Percentiles rank a stretch among this genome's conserved stretches.
Conservation (phyloP, 2,797 vertebrate genomes). For the Notamacropus eugenii region DNA sequence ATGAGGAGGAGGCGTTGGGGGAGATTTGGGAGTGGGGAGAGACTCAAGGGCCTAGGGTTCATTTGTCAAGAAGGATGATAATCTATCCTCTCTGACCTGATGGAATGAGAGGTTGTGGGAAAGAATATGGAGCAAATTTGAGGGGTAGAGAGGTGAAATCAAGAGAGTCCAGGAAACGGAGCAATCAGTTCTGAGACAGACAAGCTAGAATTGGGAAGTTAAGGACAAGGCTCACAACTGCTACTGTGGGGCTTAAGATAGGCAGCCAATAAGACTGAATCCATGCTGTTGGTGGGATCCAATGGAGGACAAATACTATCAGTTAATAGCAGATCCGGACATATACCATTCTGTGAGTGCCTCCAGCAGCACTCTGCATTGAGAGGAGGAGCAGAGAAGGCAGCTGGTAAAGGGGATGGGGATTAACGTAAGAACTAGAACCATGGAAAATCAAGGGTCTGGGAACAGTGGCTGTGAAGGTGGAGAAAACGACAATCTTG, state of each 20-base stretch:
- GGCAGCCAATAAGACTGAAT: background rate
- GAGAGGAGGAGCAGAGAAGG: background rate
- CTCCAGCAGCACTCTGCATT: background rate
- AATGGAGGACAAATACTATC: background rate
- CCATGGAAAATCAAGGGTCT: conserved; percentile 22
- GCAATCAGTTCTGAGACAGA: background rate
- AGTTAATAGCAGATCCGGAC: background rate
- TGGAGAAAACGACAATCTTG: background rate
- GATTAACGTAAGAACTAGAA: background rate
- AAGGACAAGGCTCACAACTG: background rate
- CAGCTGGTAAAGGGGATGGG: background rate
- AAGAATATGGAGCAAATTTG: background rate
- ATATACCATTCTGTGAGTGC: background rate
- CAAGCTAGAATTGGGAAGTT: background rate
- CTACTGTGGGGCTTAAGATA: background rate
- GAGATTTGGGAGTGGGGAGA: background rate
- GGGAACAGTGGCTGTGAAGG: background rate
- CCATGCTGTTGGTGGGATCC: background rate
- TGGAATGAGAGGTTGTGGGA: background rate
- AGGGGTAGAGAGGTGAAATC: background rate
- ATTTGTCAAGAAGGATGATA: background rate
- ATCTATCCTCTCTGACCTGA: background rate
- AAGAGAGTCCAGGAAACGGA: background rate
- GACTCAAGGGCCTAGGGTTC: background rate
- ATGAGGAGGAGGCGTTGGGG: background rate